Conservation (phyloP, 2,797 vertebrate species). For the Cuculus canorus region DNA sequence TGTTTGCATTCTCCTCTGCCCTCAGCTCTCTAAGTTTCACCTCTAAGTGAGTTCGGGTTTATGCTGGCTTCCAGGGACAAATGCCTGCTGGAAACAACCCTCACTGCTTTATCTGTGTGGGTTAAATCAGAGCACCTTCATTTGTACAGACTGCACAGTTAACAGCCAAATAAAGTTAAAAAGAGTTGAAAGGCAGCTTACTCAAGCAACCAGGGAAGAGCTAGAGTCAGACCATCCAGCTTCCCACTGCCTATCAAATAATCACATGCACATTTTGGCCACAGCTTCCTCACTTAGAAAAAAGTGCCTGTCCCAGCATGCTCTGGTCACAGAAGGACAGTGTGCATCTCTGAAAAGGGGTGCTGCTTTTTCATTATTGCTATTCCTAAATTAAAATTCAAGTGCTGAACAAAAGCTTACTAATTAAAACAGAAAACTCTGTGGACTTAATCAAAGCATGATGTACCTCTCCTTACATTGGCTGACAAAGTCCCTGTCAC, state of each 20-base stretch:
- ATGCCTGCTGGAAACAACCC: neutral
- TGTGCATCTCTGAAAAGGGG: neutral
- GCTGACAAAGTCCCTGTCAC: neutral
- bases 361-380: neutral
- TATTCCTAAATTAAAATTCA: neutral
- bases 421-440: neutral
- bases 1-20: neutral
- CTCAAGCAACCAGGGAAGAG: neutral
- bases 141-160: neutral
- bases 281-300: neutral
- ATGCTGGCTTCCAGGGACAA: neutral
- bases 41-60: neutral
- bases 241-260: neutral
- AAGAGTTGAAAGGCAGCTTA: neutral
- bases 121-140: neutral
- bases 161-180: neutral
- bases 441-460: neutral
- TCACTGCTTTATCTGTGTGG: neutral
- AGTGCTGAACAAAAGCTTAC: neutral
- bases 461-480: fast-evolving
- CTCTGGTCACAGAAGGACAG: neutral
- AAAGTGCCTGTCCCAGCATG: neutral
- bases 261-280: neutral
- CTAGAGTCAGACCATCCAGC: neutral
- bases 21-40: neutral